Percentiles rank a stretch among this genome's conserved stretches.
Conservation (phyloP, 2,113 vertebrate genomes). For the Colius striatus region DNA sequence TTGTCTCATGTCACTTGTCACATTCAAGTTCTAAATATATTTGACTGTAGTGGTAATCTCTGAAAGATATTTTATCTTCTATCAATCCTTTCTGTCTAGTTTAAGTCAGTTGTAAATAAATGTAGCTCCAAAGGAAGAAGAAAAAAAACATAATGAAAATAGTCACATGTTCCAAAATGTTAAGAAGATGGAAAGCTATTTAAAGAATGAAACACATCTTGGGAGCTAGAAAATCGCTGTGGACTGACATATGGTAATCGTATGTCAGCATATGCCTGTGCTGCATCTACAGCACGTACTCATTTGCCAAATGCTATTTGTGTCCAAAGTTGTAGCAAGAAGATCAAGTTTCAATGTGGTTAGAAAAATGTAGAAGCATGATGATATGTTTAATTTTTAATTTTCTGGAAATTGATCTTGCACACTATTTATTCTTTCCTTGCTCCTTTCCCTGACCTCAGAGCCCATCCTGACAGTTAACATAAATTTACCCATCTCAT, state of each 20-base stretch:
- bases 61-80: not conserved
- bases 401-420: not conserved
- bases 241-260: not conserved
- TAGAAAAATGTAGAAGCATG: not conserved
- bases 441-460: not conserved
- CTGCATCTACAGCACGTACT: not conserved
- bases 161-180: not conserved
- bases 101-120: not conserved
- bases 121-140: not conserved
- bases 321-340: not conserved
- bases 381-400: not conserved
- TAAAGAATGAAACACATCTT: not conserved
- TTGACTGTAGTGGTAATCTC: not conserved
- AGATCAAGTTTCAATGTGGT: not conserved
- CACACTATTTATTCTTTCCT: not conserved
- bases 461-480: not conserved
- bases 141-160: not conserved
- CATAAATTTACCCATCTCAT: not conserved
- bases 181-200: conserved; percentile 44
- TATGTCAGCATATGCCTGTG: conserved; percentile 28
- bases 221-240: not conserved
- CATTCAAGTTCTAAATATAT: not conserved
- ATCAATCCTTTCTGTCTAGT: not conserved
- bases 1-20: not conserved
- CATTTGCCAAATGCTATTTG: conserved; percentile 6